Evolutionary conservation across 2,797 vertebrate species (phyloP).

Genomic region (Phataginus tricuspis): DNA sequence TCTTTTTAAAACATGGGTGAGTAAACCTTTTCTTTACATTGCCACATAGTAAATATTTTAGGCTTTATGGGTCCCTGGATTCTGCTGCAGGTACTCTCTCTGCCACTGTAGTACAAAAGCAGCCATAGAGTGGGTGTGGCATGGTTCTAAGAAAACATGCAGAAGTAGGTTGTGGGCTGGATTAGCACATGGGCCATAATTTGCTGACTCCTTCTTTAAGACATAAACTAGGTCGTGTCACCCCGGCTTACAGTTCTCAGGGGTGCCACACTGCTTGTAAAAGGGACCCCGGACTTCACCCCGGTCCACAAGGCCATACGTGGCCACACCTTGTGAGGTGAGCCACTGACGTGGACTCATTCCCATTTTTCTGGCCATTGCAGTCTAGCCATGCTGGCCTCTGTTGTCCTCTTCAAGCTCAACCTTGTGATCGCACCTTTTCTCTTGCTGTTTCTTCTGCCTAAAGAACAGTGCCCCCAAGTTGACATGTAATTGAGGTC

Average conservation of each 20-base stretch:
- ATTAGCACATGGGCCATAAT: background rate
- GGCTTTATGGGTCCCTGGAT: background rate
- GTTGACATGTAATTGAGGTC: background rate
- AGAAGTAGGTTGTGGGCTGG: background rate
- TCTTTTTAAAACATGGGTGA: too few species aligned
- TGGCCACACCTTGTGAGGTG: background rate
- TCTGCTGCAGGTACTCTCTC: background rate
- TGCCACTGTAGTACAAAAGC: background rate
- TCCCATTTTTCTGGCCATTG: background rate
- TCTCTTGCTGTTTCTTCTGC: background rate
- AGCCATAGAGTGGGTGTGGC: background rate
- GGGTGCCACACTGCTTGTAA: background rate
- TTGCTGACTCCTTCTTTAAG: background rate
- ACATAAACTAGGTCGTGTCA: background rate
- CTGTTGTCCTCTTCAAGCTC: background rate
- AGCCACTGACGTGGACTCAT: background rate
- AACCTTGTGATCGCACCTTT: background rate
- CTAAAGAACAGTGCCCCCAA: background rate
- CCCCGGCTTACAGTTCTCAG: background rate
- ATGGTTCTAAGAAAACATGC: background rate
- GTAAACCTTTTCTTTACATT: too few species aligned
- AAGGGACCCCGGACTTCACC: background rate
- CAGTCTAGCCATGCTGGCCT: background rate
- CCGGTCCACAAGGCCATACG: background rate
- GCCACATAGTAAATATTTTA: background rate